Percentiles rank a stretch among this genome's conserved stretches.
Evolutionary conservation across 2,888 invertebrate species (phyloP).

Genomic region (Lasioglossum marginatum): DNA sequence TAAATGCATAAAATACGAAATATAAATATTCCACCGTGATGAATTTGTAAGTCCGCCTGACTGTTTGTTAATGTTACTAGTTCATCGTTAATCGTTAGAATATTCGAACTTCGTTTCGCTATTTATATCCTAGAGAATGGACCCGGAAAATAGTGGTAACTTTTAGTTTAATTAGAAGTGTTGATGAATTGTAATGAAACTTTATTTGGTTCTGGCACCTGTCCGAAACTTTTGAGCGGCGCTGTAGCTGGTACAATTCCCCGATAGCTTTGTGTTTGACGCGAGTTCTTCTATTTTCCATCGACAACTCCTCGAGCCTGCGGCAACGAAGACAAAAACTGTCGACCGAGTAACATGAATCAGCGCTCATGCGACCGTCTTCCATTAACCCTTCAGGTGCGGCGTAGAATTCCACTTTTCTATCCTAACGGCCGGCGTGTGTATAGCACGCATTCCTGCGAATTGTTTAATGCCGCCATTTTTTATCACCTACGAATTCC

Average conservation of each 20-base stretch:
- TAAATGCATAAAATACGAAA: too few relatives aligned
- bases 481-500: neutral
- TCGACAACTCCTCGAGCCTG: slow-evolving; percentile 6
- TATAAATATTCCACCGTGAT: too few relatives aligned
- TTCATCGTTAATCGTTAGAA: too few relatives aligned
- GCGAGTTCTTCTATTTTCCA: slow-evolving; percentile 1
- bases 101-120: neutral
- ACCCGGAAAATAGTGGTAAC: neutral
- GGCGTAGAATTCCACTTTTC: slow-evolving; percentile 9
- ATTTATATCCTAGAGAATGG: neutral
- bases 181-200: too few relatives aligned
- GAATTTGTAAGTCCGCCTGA: too few relatives aligned
- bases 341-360: slow-evolving; percentile 13
- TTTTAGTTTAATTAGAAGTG: neutral
- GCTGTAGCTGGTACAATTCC: slow-evolving; percentile 4
- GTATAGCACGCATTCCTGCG: neutral
- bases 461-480: neutral
- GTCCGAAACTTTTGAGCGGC: neutral
- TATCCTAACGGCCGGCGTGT: slow-evolving; percentile 13
- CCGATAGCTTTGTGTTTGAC: slow-evolving; percentile 13
- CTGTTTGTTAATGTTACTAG: too few relatives aligned
- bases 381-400: slow-evolving; percentile 9
- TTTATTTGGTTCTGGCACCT: too few relatives aligned
- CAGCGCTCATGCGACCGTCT: slow-evolving; percentile 11
- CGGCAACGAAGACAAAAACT: slow-evolving; percentile 2